Evolutionary conservation across 2,888 invertebrate genomes (phyloP), one percentile per base, ranked within the genome.

Genomic region (Melieria omissa): DNA sequence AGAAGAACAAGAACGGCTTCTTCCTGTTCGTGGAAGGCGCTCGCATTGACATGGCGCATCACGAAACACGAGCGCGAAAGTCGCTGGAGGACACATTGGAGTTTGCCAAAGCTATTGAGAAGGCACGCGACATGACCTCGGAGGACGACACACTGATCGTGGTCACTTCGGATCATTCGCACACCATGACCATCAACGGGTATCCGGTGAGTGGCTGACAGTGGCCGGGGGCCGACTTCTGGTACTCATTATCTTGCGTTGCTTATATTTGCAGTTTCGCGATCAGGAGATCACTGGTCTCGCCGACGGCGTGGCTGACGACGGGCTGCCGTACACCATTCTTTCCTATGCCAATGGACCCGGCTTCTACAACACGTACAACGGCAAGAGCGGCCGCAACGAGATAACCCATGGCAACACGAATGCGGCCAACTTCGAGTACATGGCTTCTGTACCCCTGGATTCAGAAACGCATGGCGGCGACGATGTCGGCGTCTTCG

Each of bases 1-100:
- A 86, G 49, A 90, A 89, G 78, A 88, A 89, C 74, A 79, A 86
- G 0, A 88, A 91, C 0, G 95, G 95, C 44, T 95, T 89, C 84
- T 92, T 94, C 80, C 86, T 95, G 10, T 91, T 94, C 78, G 92
- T 94, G 10, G 92, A 92, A 88, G 90, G 91, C 72, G 90, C 92
- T 0, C 80, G 81, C 44, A 87, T 87, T 52, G 87, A 87, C 68
- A 84, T 86, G 84, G 90, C 89, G 75, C 91, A 91, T 70, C 92
- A 96, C 79, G 90, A 89, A 3, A 91, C 89, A 0, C 89, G 88
- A 80, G 93, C 93, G 0, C 89, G 89, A 9, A 90, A 90, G 72
- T 93, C 97, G 0, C 86, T 97, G 0, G 92, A 93, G 78, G 97
- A 97, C 83, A 93, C 95, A 0, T 89, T 93, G 0, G 94, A 94